phyloP scores from a whole-genome alignment of 2,113 vertebrate genomes.

The Ophthalmolycus amberensis region DNA sequence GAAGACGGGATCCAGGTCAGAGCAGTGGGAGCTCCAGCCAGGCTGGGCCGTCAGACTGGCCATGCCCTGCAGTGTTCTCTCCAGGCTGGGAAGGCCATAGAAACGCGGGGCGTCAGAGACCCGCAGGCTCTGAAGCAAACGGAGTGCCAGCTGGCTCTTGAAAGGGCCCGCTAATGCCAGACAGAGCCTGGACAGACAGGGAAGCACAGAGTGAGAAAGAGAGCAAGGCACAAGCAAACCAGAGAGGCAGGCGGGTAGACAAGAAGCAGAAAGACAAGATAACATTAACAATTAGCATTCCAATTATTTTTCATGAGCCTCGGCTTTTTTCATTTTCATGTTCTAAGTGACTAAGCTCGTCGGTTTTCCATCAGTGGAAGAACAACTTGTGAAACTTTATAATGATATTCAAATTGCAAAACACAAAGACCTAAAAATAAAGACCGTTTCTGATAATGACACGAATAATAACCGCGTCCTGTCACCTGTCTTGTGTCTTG shows the following conservation, averaged over 20 bases:
- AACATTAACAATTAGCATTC: not conserved
- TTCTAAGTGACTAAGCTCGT: slow-evolving; percentile 5
- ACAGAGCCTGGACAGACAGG: slow-evolving; percentile 83
- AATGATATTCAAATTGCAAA: not conserved
- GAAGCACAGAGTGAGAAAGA: slow-evolving; percentile 34
- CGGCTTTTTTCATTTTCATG: slow-evolving; percentile 2
- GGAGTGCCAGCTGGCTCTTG: slow-evolving; percentile 89
- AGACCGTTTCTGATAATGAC: not conserved
- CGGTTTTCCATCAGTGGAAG: not conserved
- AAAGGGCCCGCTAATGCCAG: slow-evolving; percentile 86
- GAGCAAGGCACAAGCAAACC: slow-evolving; percentile 13
- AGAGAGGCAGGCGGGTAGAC: not conserved
- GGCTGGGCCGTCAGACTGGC: slow-evolving; percentile 89
- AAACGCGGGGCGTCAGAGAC: slow-evolving; percentile 93
- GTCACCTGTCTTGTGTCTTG: not conserved
- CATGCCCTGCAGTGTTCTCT: slow-evolving; percentile 91
- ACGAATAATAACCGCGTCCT: not conserved
- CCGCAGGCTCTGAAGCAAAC: slow-evolving; percentile 90
- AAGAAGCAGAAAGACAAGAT: not conserved
- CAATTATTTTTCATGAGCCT: slow-evolving; percentile 4
- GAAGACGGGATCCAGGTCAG: slow-evolving; percentile 79
- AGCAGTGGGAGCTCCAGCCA: slow-evolving; percentile 89
- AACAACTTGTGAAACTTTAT: not conserved
- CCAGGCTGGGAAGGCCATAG: slow-evolving; percentile 95
- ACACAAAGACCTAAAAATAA: not conserved